Evolutionary conservation across 2,888 invertebrate genomes (phyloP).

Genomic region (Anarsia innoxiella): DNA sequence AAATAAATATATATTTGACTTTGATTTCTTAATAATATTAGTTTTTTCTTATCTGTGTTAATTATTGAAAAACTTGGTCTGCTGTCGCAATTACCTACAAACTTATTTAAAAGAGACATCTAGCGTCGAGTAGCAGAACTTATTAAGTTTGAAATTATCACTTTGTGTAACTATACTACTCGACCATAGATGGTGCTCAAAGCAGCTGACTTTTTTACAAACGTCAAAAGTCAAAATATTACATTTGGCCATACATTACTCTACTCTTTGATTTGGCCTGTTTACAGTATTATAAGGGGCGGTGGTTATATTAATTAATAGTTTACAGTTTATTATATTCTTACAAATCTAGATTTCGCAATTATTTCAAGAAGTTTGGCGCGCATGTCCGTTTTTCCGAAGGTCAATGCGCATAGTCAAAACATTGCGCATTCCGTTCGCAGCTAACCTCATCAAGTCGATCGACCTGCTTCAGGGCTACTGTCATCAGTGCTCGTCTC

Average conservation of each 20-base stretch:
- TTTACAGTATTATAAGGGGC: neutral
- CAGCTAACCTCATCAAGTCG: slow-evolving; percentile 62
- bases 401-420: slow-evolving; percentile 72
- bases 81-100: too few species aligned
- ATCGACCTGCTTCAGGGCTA: slow-evolving; percentile 47
- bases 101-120: slow-evolving; percentile 20
- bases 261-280: neutral
- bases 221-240: neutral
- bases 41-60: too few species aligned
- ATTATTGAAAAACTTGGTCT: too few species aligned
- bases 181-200: slow-evolving; percentile 31
- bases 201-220: neutral
- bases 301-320: too few species aligned
- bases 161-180: slow-evolving; percentile 15
- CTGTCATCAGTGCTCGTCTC: slow-evolving; percentile 53
- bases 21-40: too few species aligned
- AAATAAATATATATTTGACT: too few species aligned
- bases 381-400: slow-evolving; percentile 61
- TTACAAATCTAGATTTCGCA: neutral
- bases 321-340: too few species aligned
- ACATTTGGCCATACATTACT: too few species aligned
- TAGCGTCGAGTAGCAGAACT: slow-evolving; percentile 22
- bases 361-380: slow-evolving; percentile 18
- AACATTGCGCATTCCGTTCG: slow-evolving; percentile 68
- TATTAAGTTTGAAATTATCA: neutral